Base-by-base conservation (phyloP, 2,113 vertebrate genomes). In the Lophochroa leadbeateri region DNA sequence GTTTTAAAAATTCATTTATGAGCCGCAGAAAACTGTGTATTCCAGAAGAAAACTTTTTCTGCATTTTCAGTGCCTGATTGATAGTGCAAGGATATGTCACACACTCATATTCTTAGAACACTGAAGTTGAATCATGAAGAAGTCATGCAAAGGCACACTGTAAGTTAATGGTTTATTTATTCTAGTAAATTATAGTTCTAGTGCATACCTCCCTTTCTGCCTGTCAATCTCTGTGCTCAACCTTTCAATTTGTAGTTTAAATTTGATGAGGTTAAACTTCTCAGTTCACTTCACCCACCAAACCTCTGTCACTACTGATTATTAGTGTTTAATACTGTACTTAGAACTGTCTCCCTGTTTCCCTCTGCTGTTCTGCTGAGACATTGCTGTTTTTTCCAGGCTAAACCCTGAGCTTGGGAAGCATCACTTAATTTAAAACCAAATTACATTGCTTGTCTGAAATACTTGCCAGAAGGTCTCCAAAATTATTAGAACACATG, bases 341-440 rank as follows among this genome's bases (percentile, higher is more conserved):
- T 76, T 24, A 55, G 82, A 57, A 33, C 61, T 58, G 53, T 63
- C 77, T 86, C 92, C 87, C 88, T 77, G 91, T 94, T 94, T 93
- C 96, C 96, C 94, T 89, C 96, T 97, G 61, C 92, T 95, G 96
- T 90, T 93, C 47, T 82, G 31, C 74, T 63, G 37, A 89, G 65
- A 91, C 53, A 89, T 43, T 87, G 57, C 70, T 76, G 28, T 28
- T 49, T 83, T 76, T 78, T 31, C 77, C 67, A 57, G n/a, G 3
- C 39, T 24, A 8, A 94, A 35, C 13, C 29, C 21, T 12, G 18
- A 12, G 17, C 35, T 50, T 63, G 25, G n/a, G n/a, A 47, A 69
- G 20, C n/a, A 23, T 55, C n/a, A 9, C 9, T 82, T 16, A 13
- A 9, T 71, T 64, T 14, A 50, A 84, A 91, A 9, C 25, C 18